A percentile compares a stretch with the other conserved stretches of the same genome.
phyloP scores from a whole-genome alignment of 2,113 vertebrate genomes.

The Steatornis caripensis region DNA sequence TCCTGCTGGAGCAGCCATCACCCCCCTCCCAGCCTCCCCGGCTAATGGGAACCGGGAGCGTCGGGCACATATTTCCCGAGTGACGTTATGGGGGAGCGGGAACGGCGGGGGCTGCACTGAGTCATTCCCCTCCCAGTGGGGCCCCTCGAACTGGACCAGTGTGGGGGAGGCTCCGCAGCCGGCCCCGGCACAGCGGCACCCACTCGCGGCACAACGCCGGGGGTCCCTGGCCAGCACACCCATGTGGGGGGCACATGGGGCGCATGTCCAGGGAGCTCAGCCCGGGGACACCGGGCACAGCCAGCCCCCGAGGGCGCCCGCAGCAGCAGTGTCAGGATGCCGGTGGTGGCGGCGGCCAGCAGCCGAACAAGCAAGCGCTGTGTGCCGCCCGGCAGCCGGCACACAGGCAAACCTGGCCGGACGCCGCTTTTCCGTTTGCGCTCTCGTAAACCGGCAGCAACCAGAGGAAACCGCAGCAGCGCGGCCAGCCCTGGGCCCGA shows the following conservation, averaged over 20 bases:
- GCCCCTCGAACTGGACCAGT: not conserved
- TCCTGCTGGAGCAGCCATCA: not conserved
- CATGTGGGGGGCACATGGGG: accelerated
- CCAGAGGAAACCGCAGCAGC: not conserved
- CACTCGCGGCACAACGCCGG: accelerated
- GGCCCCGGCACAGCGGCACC: not conserved
- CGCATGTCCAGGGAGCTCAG: not conserved
- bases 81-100: slow-evolving; percentile 32
- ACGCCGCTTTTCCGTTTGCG: not conserved
- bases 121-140: slow-evolving; percentile 21
- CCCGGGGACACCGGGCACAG: accelerated
- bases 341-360: not conserved
- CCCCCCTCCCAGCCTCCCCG: not conserved
- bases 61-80: slow-evolving; percentile 32
- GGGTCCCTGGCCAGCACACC: accelerated
- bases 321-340: not conserved
- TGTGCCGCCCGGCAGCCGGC: not conserved
- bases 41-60: not conserved
- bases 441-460: not conserved
- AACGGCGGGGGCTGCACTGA: not conserved
- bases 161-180: not conserved
- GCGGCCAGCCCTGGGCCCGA: accelerated
- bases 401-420: not conserved
- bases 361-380: slow-evolving; percentile 22
- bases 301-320: not conserved